Evolutionary conservation across 2,113 vertebrate species (phyloP).

Genomic region (Podiceps cristatus): DNA sequence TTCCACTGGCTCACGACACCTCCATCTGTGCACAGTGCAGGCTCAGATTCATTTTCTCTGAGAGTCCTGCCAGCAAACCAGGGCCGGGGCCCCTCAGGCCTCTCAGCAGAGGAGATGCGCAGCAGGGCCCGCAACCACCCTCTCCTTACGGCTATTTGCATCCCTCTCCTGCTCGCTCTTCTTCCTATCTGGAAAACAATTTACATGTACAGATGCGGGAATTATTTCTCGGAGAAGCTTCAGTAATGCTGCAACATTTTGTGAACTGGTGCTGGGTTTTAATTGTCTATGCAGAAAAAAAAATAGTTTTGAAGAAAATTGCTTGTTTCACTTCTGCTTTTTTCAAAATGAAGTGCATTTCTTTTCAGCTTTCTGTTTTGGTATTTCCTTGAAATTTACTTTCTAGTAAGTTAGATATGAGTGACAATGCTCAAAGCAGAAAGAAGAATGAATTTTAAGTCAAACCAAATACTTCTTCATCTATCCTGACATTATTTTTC

Average conservation of each 20-base stretch:
- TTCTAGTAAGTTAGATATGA: background rate
- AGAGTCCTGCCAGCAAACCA: background rate
- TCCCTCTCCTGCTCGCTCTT: background rate
- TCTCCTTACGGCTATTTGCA: background rate
- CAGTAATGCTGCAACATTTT: fast-evolving
- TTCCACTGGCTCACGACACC: background rate
- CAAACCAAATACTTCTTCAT: background rate
- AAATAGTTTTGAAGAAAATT: background rate
- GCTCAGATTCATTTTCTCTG: background rate
- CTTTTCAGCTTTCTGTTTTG: background rate
- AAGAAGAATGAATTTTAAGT: background rate
- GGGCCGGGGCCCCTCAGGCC: background rate
- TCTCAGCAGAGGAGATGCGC: background rate
- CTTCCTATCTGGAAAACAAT: background rate
- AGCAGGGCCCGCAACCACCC: background rate
- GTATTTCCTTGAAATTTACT: background rate
- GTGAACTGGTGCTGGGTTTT: background rate
- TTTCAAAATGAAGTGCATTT: background rate
- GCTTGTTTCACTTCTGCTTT: background rate
- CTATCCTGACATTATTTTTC: background rate
- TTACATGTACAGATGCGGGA: background rate
- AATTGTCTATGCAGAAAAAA: background rate
- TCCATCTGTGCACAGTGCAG: background rate
- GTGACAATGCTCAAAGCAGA: background rate
- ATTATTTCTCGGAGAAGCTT: background rate